Evolutionary conservation across 2,888 invertebrate genomes (phyloP), one percentile per base, ranked within the genome.

Genomic region (Mantis religiosa): DNA sequence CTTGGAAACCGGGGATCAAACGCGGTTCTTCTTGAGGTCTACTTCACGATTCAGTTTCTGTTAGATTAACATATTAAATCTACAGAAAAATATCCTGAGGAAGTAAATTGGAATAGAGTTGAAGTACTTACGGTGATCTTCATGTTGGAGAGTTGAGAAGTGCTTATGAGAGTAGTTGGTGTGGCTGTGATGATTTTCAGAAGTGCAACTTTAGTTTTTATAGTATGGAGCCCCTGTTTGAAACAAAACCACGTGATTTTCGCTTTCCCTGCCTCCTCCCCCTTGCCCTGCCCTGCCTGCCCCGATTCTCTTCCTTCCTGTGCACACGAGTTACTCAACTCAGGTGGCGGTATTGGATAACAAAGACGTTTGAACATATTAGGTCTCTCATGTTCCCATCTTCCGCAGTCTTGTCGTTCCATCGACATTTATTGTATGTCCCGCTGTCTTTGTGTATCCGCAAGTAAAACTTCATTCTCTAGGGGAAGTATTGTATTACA

Each of bases 201-300:
- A 85, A 27, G n/a, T 85, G 85, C 85, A 85, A 34, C 85, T 27
- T 85, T 85, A 71, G 85, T 54, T 85, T 85, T 85, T 85, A 85
- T 85, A 85, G 85, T 15, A 28, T 27, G 28, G n/a, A 15, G 54
- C 54, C 54, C 54, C 54, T 71, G 54, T 27, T 15, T 27, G 85
- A 34, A n/a, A n/a, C 3, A 3, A 41, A 54, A 54, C 54, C 47
- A 85, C 85, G 47, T 85, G 85, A 85, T 27, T 27, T n/a, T 85
- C 85, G 47, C 85, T 85, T 85, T 85, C 85, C 8, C 85, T 41
- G 54, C 54, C 54, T 41, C 54, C 54, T 41, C 41, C 41, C 41
- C 41, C 41, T 41, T 41, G 41, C 41, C 41, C 41, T 41, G 41
- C 41, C 30, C 30, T 30, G 30, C 30, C 30, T 30, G 30, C 30